Evolutionary conservation across 1,140 invertebrate species (phyloP), one percentile per base, ranked within the genome.

Genomic region (Lerema accius): DNA sequence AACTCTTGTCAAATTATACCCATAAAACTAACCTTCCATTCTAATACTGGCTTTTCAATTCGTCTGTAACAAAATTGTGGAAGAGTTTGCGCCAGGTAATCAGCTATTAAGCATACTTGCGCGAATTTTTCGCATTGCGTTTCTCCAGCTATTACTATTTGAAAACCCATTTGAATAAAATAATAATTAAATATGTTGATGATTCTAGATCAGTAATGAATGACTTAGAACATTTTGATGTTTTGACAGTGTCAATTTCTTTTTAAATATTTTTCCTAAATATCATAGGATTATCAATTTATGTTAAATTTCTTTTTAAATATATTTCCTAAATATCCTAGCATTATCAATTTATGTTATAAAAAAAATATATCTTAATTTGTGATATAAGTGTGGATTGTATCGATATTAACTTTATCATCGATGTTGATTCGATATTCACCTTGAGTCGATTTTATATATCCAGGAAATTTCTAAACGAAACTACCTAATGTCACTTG

Each of bases 101-200:
- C 84, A 19, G 84, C 87, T 59, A 91, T 65, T 37, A 89, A 73
- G 48, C 76, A 82, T 19, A 80, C 70, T 78, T 90, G 79, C 5
- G 82, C 81, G 69, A 86, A 90, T 37, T 71, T 63, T 60, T 78
- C 59, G 63, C 88, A 88, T 61, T 90, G 81, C 19, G 81, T 80
- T 69, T 86, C 82, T 45, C 90, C 90, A 15, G 86, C 78, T 53
- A 91, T 86, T 43, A 91, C 55, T 68, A 91, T 83, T 19, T 73
- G 73, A 39, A 85, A 66, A 48, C 71, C 82, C 84, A 86, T 89
- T 63, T 62, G 66, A 23, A 35, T 32, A 39, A 45, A 32, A 49
- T 49, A n/a, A 9, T 32, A 23, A 46, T 23, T 10, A 3, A 40
- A 40, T n/a, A 14, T 40, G 5, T 16, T 5, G 1, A 14, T 7